Evolutionary conservation across 2,888 invertebrate species (phyloP).

Genomic region (Tipula unca): DNA sequence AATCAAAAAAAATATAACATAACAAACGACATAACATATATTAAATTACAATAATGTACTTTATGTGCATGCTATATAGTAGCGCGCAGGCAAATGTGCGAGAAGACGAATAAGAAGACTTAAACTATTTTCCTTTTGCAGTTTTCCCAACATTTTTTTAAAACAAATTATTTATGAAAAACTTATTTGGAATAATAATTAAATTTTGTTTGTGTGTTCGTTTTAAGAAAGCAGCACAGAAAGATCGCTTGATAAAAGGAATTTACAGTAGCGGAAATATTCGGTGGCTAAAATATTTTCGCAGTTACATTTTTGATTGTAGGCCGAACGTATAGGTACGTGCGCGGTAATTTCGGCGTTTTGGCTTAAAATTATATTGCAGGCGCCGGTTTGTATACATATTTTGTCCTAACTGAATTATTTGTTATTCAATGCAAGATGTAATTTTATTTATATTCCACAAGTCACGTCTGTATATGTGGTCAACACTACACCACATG

Average conservation of each 20-base stretch:
- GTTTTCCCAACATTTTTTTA: background rate
- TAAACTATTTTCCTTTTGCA: background rate
- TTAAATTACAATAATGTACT: slow-evolving; percentile 2
- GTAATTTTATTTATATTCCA: too few species aligned
- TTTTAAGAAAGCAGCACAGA: background rate
- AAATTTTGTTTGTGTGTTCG: background rate
- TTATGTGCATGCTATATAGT: background rate
- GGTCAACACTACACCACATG: too few species aligned
- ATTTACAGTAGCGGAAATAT: background rate
- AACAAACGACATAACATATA: background rate
- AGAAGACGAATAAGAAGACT: background rate
- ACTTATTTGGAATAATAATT: background rate
- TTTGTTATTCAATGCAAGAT: too few species aligned
- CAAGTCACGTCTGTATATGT: too few species aligned
- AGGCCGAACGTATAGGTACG: too few species aligned
- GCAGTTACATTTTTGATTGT: too few species aligned
- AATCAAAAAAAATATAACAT: background rate
- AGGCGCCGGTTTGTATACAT: too few species aligned
- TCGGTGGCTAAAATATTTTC: background rate
- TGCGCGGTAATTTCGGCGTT: too few species aligned
- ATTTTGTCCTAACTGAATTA: too few species aligned
- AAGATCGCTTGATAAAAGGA: background rate
- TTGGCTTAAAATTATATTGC: too few species aligned
- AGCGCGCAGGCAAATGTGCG: background rate
- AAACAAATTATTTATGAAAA: background rate